Evolutionary conservation across 2,113 vertebrate species (phyloP).

Genomic region (Halichoeres trimaculatus): DNA sequence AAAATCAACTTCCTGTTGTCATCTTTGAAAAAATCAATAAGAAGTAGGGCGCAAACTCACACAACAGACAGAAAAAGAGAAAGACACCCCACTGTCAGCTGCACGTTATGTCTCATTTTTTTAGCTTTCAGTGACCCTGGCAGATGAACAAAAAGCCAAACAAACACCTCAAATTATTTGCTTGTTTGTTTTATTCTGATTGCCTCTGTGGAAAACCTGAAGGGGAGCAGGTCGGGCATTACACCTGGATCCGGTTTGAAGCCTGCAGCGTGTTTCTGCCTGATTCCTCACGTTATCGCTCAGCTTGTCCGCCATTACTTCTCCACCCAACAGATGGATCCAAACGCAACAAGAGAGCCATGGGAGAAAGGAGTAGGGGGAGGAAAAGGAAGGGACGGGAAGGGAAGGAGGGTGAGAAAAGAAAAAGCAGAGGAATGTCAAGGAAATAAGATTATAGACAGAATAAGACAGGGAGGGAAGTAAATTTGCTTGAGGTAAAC

Average conservation of each 20-base stretch:
- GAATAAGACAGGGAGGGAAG: constrained; percentile 24
- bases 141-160: constrained; percentile 34
- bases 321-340: constrained; percentile 67
- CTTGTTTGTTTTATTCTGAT: constrained; percentile 46
- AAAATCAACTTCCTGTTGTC: constrained; percentile 38
- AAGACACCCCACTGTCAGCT: constrained; percentile 11
- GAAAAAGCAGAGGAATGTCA: background rate
- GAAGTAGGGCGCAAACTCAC: constrained; percentile 53
- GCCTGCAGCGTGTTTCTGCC: constrained; percentile 52
- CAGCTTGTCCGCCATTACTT: constrained; percentile 48
- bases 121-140: constrained; percentile 33
- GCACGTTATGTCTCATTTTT: constrained; percentile 40
- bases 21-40: constrained; percentile 41
- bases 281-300: constrained; percentile 39
- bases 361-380: background rate
- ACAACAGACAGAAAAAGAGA: constrained; percentile 5
- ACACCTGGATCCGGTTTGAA: constrained; percentile 71
- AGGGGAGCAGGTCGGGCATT: constrained; percentile 52
- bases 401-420: too few species aligned
- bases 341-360: constrained; percentile 49
- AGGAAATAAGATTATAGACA: constrained; percentile 7
- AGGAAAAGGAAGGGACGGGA: constrained; percentile 6
- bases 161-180: constrained; percentile 40
- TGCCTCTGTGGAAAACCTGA: constrained; percentile 37
- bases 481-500: constrained; percentile 47